Percentiles rank a stretch among this genome's conserved stretches.
These are phyloP conservation scores for Siphlonurus alternatus DNA, from an alignment of 2,888 invertebrate genomes.

Conservation along the genomic window DNA sequence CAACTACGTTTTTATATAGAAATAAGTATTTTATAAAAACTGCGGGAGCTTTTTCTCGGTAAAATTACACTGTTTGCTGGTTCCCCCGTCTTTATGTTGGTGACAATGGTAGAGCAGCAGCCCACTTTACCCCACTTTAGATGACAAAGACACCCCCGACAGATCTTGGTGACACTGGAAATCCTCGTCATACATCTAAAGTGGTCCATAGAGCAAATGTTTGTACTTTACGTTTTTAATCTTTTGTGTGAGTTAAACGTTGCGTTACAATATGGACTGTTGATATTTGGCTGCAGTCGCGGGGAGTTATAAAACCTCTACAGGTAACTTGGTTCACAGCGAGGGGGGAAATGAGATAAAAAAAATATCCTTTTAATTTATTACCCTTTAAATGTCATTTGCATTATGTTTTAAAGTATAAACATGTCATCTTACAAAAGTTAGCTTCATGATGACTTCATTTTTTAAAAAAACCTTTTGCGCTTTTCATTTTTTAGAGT, in stretches of 20 bases:
- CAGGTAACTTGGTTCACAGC: neutral
- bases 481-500: no score
- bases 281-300: neutral
- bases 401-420: neutral
- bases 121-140: neutral
- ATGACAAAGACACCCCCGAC: neutral
- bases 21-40: no score
- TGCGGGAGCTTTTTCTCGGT: neutral
- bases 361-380: neutral
- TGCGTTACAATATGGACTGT: conserved; percentile 2
- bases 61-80: neutral
- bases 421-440: neutral
- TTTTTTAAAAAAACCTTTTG: no score
- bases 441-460: neutral
- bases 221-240: neutral
- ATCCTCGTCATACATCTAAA: neutral
- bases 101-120: neutral
- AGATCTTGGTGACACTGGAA: neutral
- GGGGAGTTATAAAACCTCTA: neutral
- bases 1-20: neutral
- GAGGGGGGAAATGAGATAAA: neutral
- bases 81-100: neutral
- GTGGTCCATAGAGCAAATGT: neutral
- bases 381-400: neutral
- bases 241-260: conserved; percentile 1